Conservation (phyloP, 2,888 invertebrate genomes). For the Himalopsyche anomala region DNA sequence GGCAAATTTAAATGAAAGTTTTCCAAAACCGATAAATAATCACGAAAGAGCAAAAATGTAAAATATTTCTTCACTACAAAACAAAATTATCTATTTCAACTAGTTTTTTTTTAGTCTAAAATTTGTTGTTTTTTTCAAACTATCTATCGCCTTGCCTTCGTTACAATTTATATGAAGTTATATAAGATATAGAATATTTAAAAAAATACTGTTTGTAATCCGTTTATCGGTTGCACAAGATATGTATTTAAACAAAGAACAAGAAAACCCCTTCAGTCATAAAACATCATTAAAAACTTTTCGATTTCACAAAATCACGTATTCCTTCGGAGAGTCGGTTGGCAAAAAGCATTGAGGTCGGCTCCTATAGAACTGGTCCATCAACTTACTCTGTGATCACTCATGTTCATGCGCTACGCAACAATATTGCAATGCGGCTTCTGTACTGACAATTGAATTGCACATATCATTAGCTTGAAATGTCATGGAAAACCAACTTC, state of each 20-base stretch:
- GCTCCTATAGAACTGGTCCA: slow-evolving; percentile 49
- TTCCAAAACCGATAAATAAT: too few relatives aligned
- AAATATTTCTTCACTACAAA: too few relatives aligned
- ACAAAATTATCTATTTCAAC: too few relatives aligned
- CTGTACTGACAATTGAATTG: slow-evolving; percentile 49
- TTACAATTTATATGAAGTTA: too few relatives aligned
- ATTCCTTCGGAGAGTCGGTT: slow-evolving; percentile 47
- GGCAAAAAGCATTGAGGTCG: slow-evolving; percentile 54
- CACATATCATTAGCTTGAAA: slow-evolving; percentile 41
- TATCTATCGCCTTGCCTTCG: too few relatives aligned
- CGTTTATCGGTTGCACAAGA: not conserved
- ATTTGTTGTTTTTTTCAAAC: too few relatives aligned
- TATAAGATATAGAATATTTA: too few relatives aligned
- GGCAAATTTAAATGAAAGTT: too few relatives aligned
- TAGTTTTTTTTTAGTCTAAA: too few relatives aligned
- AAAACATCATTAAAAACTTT: slow-evolving; percentile 57
- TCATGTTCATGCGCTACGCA: not conserved
- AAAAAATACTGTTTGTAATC: not conserved
- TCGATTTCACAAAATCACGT: slow-evolving; percentile 59
- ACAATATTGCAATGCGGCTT: slow-evolving; percentile 21
- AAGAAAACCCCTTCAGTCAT: slow-evolving; percentile 39
- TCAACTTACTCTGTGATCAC: slow-evolving; percentile 28
- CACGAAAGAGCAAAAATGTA: too few relatives aligned
- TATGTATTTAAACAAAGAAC: not conserved
- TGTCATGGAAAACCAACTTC: slow-evolving; percentile 12